Base-by-base conservation (phyloP, 2,888 invertebrate species). In the Apantesis nais region DNA sequence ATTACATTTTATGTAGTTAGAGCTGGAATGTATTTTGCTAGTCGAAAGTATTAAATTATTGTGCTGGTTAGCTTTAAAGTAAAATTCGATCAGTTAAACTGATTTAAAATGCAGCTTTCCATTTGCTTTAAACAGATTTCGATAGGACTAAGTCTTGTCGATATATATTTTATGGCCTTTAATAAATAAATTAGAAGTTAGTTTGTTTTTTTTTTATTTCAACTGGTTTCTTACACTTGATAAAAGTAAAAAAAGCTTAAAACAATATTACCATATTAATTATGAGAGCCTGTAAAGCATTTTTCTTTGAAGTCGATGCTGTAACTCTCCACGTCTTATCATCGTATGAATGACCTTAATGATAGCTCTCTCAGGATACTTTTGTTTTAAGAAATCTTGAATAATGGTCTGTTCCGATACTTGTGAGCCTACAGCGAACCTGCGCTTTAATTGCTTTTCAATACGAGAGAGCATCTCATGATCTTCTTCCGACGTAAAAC, bases 371-470 rank as follows among this genome's bases (percentile, higher is more conserved):
- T 99, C 99, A 0, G 98, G 97, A 90, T 98, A 99, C 90, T 98
- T 98, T 91, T 99, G 97, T 19, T 96, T 95, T 8, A 96, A 89
- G 85, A 97, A 98, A 92, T 99, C 99, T 84, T 98, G 98, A 44
- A 99, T 95, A 79, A 99, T 98, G 78, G 97, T 98, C 87, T 98
- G 98, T 88, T 99, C 98, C 0, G 99, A 99, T 0, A 99, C 98
- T 93, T 99, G 99, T 0, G 98, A 98, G n/a, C 99, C 99, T 77
- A 99, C 97, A 0, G 98, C 98, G 90, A 99, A 99, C 72, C 99
- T 96, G 69, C 97, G 96, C 92, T 99, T 99, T 72, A 99, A 90
- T 89, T 99, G 99, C 86, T 97, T 98, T 90, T 99, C 99, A 77
- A 99, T 97, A 11, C 98, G 97, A 60, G 96, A 96, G 52, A 99